Conservation (phyloP, 2,113 vertebrate genomes). For the Apaloderma vittatum region DNA sequence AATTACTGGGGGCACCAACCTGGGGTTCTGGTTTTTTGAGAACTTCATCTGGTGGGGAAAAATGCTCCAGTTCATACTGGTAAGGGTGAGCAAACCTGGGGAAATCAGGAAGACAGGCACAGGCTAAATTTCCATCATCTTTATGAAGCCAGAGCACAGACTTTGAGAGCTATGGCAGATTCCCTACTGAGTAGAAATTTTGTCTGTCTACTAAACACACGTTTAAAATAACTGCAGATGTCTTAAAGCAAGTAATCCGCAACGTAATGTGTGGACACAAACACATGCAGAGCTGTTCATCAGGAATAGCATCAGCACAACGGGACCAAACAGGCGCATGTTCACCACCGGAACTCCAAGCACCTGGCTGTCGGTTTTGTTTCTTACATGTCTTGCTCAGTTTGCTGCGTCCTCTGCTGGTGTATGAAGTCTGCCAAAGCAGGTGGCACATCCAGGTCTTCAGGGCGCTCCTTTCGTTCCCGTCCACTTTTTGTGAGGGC, state of each 20-base stretch:
- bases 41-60: slow-evolving; percentile 81
- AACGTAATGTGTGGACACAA: not conserved
- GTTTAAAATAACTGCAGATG: not conserved
- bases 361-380: not conserved
- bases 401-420: slow-evolving; percentile 91
- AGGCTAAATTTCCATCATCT: not conserved
- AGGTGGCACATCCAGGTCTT: slow-evolving; percentile 92
- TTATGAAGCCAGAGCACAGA: not conserved
- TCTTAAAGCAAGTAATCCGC: not conserved
- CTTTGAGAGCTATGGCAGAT: not conserved
- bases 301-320: not conserved
- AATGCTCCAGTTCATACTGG: slow-evolving; percentile 91
- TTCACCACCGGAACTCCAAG: not conserved
- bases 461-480: slow-evolving; percentile 87
- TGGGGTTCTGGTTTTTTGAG: slow-evolving; percentile 87
- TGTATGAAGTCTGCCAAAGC: slow-evolving; percentile 95
- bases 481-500: slow-evolving; percentile 88
- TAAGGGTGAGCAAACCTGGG: slow-evolving; percentile 95
- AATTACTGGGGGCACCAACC: slow-evolving; percentile 70
- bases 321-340: not conserved
- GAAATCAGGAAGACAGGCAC: not conserved
- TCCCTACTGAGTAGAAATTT: not conserved
- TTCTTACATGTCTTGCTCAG: slow-evolving; percentile 92
- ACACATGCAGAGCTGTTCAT: slow-evolving; percentile 36
- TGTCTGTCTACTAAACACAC: not conserved